These are phyloP conservation scores for Acanthosoma haemorrhoidale DNA, from an alignment of 2,888 invertebrate species.

Conservation along the genomic window DNA sequence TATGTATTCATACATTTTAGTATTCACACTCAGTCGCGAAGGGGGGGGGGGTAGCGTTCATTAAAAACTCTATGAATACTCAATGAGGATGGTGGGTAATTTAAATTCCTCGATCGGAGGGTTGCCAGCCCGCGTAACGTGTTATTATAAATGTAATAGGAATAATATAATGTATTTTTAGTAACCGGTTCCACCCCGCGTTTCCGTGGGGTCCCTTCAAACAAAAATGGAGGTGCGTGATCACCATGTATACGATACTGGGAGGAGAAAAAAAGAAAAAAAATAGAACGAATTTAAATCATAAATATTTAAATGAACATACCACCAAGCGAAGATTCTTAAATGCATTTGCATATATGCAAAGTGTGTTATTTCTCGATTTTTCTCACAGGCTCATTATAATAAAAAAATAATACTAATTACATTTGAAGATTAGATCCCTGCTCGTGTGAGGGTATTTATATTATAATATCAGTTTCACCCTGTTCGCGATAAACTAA, in stretches of 20 bases:
- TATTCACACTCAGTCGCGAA: neutral
- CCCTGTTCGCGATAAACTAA: too few relatives aligned
- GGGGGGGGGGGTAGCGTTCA: neutral
- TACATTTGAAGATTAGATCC: too few relatives aligned
- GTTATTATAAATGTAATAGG: constrained; percentile 19
- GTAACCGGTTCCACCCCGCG: neutral
- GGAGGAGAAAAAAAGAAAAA: neutral
- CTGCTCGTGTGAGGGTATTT: too few relatives aligned
- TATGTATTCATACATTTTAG: constrained; percentile 5
- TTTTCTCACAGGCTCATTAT: too few relatives aligned
- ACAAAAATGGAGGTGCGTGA: neutral
- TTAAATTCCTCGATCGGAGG: constrained; percentile 14
- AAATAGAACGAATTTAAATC: neutral
- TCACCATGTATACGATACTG: neutral
- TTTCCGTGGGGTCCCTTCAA: neutral
- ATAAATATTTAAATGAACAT: neutral
- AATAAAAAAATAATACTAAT: too few relatives aligned
- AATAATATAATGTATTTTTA: constrained; percentile 23
- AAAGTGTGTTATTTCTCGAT: too few relatives aligned
- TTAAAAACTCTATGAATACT: constrained; percentile 24
- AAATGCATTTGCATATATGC: neutral
- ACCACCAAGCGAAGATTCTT: too few relatives aligned
- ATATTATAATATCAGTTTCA: too few relatives aligned
- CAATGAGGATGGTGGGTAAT: constrained; percentile 8
- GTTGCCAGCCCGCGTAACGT: neutral